Base-by-base conservation (phyloP, 2,888 invertebrate species). In the Tenthredo distinguenda region DNA sequence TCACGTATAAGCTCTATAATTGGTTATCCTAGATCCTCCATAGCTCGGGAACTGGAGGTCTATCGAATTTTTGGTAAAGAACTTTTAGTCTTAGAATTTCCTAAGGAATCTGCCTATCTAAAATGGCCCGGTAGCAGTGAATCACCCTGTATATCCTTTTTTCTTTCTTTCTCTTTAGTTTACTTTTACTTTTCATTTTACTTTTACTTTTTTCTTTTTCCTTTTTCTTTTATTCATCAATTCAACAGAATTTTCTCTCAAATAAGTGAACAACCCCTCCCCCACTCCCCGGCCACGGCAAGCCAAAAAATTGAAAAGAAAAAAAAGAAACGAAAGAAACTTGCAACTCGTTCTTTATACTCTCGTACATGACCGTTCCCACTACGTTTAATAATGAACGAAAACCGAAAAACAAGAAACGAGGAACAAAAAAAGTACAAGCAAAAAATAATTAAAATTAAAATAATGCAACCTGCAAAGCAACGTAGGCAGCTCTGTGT, bases 391-490 rank as follows among this genome's bases (percentile, higher is more conserved):
- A 47, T 47, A 15, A 15, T 18, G 58, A 21, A 58, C 6, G 21
- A 55, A 55, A 55, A 55, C 5, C 3, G 12, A 62, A 26, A 26
- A 62, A 62, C 7, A 12, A 62, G 9, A 26, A 9, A 10, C 10
- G 62, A 26, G 26, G 21, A 62, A 26, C 18, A 62, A 58, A 62
- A 58, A 58, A 58, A 47, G 12, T 47, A 47, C 15, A 47, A 43
- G 2, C 43, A 43, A 50, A 50, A 50, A n/a, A 72, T 72, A 18
- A 40, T 15, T 18, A 62, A 26, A 31, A 50, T 90, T 87, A 89
- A 89, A 90, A 90, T 90, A 89, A 90, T 89, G 89, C 89, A 89
- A 88, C 86, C 50, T 50, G 50, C 50, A 50, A 50, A 18, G 50
- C 18, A 50, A 50, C 50, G 50, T 50, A 5, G 18, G 50, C 50